phyloP scores from a whole-genome alignment of 2,888 invertebrate genomes.

The Caenorhabditis japonica region DNA sequence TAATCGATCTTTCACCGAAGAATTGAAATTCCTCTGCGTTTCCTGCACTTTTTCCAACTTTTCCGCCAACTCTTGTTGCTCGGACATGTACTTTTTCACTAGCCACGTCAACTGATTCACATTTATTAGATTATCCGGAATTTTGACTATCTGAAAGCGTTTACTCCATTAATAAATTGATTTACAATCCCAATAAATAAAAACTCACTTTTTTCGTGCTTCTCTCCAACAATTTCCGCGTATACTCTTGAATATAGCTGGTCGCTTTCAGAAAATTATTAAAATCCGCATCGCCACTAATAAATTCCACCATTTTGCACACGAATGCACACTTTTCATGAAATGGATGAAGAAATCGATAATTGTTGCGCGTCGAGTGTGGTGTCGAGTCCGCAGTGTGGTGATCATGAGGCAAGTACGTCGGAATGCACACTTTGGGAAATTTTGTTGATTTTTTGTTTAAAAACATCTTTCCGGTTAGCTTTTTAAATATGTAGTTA shows the following conservation, averaged over 20 bases:
- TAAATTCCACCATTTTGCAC: conserved; percentile 9
- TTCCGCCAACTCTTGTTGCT: conserved; percentile 20
- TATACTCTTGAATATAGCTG: conserved; percentile 29
- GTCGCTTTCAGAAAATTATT: conserved; percentile 20
- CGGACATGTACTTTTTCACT: conserved; percentile 10
- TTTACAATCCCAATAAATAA: background rate
- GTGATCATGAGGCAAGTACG: no score
- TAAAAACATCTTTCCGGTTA: no score
- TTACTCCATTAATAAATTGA: background rate
- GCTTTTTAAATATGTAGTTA: no score
- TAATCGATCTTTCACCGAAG: conserved; percentile 6
- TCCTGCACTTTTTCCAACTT: conserved; percentile 15
- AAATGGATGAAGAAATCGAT: conserved; percentile 21
- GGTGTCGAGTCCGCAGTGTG: conserved; percentile 3
- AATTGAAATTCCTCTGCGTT: conserved; percentile 4
- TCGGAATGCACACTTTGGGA: background rate
- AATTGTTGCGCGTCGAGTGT: background rate
- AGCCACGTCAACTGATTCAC: conserved; percentile 8
- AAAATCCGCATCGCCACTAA: conserved; percentile 7
- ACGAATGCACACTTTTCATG: background rate
- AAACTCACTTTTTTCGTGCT: conserved; percentile 15
- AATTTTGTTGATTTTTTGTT: no score
- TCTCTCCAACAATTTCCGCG: conserved; percentile 5
- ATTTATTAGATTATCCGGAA: conserved; percentile 3
- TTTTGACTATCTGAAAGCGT: conserved; percentile 7